Evolutionary conservation across 2,113 vertebrate species (phyloP).

Genomic region (Pungitius pungitius): DNA sequence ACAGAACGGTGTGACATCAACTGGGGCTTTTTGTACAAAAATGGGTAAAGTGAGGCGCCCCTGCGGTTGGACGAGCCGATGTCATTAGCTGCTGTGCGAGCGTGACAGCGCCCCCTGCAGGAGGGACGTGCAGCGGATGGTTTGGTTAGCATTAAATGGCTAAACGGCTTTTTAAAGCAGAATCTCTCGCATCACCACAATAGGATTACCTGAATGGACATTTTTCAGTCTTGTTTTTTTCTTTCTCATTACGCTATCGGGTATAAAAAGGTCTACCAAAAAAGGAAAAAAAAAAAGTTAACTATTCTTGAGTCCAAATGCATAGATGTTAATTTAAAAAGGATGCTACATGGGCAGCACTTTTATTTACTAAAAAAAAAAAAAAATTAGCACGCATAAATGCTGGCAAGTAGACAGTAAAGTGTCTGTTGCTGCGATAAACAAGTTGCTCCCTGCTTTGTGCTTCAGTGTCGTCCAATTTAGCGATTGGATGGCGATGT

Average conservation of each 20-base stretch:
- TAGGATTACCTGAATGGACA: constrained; percentile 36
- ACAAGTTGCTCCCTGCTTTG: constrained; percentile 64
- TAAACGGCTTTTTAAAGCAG: constrained; percentile 21
- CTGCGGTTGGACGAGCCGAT: constrained; percentile 59
- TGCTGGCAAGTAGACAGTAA: constrained; percentile 46
- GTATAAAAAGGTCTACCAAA: constrained; percentile 52
- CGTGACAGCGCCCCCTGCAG: constrained; percentile 68
- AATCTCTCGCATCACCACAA: constrained; percentile 45
- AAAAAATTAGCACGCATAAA: constrained; percentile 38
- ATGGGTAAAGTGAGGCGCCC: constrained; percentile 49
- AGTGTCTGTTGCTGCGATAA: constrained; percentile 51
- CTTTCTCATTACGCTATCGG: constrained; percentile 24
- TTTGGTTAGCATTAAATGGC: constrained; percentile 15
- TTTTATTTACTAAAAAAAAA: constrained; percentile 11
- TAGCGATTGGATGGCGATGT: constrained; percentile 7
- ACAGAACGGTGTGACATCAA: constrained; percentile 48
- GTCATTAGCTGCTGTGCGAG: constrained; percentile 43
- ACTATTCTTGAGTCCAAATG: constrained; percentile 60
- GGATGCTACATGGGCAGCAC: constrained; percentile 53
- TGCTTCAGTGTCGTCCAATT: constrained; percentile 63
- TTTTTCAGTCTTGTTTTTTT: not conserved
- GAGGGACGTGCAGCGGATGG: constrained; percentile 48
- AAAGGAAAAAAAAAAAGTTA: constrained; percentile 1
- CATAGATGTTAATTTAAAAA: constrained; percentile 63
- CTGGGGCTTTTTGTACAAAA: constrained; percentile 59